Conservation (phyloP, 2,113 vertebrate genomes). For the Tragelaphus imberbis region DNA sequence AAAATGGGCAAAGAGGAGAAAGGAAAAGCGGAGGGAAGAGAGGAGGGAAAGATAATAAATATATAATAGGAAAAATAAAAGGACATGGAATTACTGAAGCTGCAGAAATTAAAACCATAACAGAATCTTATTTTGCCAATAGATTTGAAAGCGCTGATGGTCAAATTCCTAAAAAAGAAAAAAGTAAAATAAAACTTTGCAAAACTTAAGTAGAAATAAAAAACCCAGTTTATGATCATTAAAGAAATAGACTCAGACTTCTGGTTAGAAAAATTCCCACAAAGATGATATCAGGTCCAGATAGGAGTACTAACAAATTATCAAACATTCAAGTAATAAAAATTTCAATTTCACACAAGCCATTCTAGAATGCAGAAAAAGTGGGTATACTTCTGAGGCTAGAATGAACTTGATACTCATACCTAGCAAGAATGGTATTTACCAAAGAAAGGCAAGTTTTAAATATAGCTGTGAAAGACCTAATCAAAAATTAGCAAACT, state of each 20-base stretch:
- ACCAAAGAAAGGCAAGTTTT: not conserved
- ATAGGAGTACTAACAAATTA: not conserved
- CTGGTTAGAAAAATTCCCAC: not conserved
- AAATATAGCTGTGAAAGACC: not conserved
- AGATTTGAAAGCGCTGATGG: not conserved
- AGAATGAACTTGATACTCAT: not conserved
- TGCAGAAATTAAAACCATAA: not conserved
- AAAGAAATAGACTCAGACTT: not conserved
- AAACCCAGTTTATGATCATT: not conserved
- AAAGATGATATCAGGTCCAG: not conserved
- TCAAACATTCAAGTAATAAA: not conserved
- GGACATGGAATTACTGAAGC: not conserved
- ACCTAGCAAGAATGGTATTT: not conserved
- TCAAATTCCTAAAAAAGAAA: not conserved
- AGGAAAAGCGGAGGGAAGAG: not conserved
- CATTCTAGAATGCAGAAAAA: not conserved
- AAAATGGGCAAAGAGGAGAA: not conserved
- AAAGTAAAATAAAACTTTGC: not conserved
- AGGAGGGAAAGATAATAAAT: not conserved
- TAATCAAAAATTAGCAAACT: not conserved
- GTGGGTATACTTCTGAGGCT: not conserved
- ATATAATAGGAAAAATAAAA: not conserved
- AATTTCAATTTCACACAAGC: not conserved
- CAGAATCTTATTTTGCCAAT: not conserved
- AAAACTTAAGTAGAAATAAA: not conserved